These are phyloP conservation scores for Nothobranchius furzeri DNA, from an alignment of 2,113 vertebrate genomes.

Conservation along the genomic window DNA sequence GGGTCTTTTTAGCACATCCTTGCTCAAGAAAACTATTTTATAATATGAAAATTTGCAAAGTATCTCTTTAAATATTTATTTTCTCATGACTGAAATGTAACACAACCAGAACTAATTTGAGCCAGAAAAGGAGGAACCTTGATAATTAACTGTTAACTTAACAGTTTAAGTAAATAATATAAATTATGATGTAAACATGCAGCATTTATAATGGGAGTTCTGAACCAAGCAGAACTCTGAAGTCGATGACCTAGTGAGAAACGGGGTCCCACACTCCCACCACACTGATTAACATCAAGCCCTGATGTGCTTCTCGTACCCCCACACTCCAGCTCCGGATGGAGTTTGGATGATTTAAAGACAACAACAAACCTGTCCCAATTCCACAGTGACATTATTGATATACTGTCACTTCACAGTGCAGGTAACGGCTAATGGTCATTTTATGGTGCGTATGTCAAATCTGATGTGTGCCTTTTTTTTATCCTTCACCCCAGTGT, in stretches of 20 bases:
- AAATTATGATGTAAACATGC: not conserved
- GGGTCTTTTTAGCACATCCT: too few relatives aligned
- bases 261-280: slow-evolving; percentile 61
- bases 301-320: slow-evolving; percentile 78
- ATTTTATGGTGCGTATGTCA: slow-evolving; percentile 83
- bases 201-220: not conserved
- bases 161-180: not conserved
- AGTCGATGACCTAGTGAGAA: slow-evolving; percentile 37
- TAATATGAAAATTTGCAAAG: too few relatives aligned
- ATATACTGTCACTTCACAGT: slow-evolving; percentile 83
- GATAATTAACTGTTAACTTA: not conserved
- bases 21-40: too few relatives aligned
- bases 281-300: slow-evolving; percentile 70
- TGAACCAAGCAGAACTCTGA: slow-evolving; percentile 15
- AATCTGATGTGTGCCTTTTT: slow-evolving; percentile 65
- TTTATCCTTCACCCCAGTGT: not conserved
- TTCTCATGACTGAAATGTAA: too few relatives aligned
- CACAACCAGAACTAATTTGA: not conserved
- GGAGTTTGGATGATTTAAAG: slow-evolving; percentile 81
- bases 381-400: slow-evolving; percentile 83
- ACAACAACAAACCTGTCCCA: slow-evolving; percentile 86
- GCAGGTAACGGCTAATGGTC: slow-evolving; percentile 82
- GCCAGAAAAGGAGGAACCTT: not conserved
- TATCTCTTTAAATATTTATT: too few relatives aligned
- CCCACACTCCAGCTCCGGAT: slow-evolving; percentile 69